Percentiles rank a stretch among this genome's conserved stretches.
phyloP scores from a whole-genome alignment of 2,113 vertebrate species.

The Odocoileus hemionus region DNA sequence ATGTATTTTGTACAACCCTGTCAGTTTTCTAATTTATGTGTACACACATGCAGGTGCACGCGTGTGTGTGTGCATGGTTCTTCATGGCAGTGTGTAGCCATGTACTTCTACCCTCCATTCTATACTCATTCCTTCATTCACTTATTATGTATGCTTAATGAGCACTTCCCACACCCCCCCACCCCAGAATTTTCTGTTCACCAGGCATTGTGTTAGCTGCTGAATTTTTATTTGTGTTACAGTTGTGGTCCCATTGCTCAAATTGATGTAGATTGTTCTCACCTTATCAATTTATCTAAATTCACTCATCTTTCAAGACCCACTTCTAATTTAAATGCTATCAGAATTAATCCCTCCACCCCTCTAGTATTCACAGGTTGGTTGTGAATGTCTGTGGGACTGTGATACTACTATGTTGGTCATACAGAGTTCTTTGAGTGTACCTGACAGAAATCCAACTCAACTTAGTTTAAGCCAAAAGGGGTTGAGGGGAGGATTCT shows the following conservation, averaged over 20 bases:
- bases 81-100: neutral
- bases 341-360: neutral
- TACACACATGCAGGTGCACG: neutral
- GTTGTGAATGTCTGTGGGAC: neutral
- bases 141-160: neutral
- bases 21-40: neutral
- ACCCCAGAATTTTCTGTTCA: neutral
- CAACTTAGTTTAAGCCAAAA: neutral
- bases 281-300: neutral
- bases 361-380: neutral
- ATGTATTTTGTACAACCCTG: neutral
- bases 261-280: neutral
- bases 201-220: neutral
- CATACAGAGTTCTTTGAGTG: neutral
- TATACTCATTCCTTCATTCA: neutral
- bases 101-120: neutral
- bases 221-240: neutral
- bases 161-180: rapidly evolving
- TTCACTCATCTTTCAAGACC: neutral
- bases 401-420: neutral
- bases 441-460: neutral
- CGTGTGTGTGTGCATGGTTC: neutral
- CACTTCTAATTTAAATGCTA: neutral
- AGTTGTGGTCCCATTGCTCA: neutral
- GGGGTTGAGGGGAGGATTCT: neutral